These are phyloP conservation scores for Ptycholaimellus sp. DNA, from an alignment of 2,888 invertebrate species.

Conservation along the genomic window DNA sequence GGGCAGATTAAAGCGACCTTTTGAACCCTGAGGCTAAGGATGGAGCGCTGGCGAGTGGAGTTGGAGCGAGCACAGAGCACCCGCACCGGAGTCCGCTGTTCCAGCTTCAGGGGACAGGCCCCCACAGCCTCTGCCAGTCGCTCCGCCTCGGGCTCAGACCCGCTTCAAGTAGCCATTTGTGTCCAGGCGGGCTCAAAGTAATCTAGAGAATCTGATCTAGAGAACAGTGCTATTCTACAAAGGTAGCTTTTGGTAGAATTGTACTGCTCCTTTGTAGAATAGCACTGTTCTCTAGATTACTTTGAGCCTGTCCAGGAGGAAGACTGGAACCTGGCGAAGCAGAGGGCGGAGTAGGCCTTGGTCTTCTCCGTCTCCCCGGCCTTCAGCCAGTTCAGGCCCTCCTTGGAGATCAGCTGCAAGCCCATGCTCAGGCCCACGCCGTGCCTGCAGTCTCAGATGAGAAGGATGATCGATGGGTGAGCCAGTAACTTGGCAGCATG, in stretches of 20 bases:
- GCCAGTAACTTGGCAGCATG: too few species aligned
- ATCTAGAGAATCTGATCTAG: constrained; percentile 1
- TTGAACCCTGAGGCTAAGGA: too few species aligned
- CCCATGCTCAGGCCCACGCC: not conserved
- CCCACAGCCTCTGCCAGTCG: not conserved
- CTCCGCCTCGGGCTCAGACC: not conserved
- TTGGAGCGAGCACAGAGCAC: too few species aligned
- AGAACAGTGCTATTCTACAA: constrained; percentile 1
- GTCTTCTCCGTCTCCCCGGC: constrained; percentile 14
- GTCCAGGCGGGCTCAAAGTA: constrained; percentile 5
- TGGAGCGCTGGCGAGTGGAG: too few species aligned
- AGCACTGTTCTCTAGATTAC: too few species aligned
- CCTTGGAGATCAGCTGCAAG: not conserved
- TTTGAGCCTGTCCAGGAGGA: not conserved
- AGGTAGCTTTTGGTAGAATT: not conserved
- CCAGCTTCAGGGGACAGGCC: too few species aligned
- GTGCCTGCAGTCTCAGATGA: too few species aligned
- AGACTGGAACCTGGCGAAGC: constrained; percentile 16
- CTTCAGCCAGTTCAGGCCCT: not conserved
- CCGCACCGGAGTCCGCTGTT: constrained; percentile 12
- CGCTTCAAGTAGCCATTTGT: constrained; percentile 8
- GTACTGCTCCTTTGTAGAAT: constrained; percentile 1
- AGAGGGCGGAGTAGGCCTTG: constrained; percentile 19
- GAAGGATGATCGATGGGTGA: too few species aligned
- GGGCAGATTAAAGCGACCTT: too few species aligned